Evolutionary conservation across 2,797 vertebrate species (phyloP).

Genomic region (Salmo trutta): DNA sequence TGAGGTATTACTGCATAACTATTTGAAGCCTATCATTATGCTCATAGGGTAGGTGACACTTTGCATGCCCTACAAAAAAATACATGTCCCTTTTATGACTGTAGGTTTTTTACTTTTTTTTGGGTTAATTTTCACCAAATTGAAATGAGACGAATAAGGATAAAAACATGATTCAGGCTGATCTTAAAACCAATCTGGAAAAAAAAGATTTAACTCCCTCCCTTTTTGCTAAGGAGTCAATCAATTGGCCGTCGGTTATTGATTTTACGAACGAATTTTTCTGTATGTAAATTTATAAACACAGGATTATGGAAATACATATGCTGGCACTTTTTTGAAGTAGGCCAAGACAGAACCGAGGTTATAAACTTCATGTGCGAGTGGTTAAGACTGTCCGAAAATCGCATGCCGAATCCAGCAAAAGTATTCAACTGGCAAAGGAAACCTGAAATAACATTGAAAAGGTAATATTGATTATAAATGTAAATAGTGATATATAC

Average conservation of each 20-base stretch:
- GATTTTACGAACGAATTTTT: constrained; percentile 9
- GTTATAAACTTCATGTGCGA: neutral
- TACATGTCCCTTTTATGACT: constrained; percentile 23
- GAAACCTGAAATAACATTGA: constrained; percentile 71
- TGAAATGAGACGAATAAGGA: constrained; percentile 19
- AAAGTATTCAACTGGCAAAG: constrained; percentile 67
- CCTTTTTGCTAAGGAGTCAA: constrained; percentile 62
- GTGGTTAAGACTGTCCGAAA: constrained; percentile 35
- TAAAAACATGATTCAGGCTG: constrained; percentile 17
- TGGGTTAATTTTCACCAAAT: constrained; percentile 30
- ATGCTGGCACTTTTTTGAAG: constrained; percentile 27
- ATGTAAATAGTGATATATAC: constrained; percentile 98
- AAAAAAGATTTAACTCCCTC: constrained; percentile 21
- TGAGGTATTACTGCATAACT: constrained; percentile 47
- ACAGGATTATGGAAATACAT: constrained; percentile 30
- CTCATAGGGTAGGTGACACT: constrained; percentile 49
- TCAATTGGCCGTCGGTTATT: constrained; percentile 32
- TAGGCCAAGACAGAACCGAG: constrained; percentile 38
- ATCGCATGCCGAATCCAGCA: constrained; percentile 54
- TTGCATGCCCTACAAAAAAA: constrained; percentile 64
- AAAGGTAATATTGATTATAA: constrained; percentile 84
- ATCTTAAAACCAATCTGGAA: constrained; percentile 15
- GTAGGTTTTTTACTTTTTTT: constrained; percentile 30
- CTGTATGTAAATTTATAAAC: constrained; percentile 17
- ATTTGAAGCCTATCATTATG: constrained; percentile 32